Conservation (phyloP, 2,888 invertebrate genomes). For the Polylopha cassiicola region DNA sequence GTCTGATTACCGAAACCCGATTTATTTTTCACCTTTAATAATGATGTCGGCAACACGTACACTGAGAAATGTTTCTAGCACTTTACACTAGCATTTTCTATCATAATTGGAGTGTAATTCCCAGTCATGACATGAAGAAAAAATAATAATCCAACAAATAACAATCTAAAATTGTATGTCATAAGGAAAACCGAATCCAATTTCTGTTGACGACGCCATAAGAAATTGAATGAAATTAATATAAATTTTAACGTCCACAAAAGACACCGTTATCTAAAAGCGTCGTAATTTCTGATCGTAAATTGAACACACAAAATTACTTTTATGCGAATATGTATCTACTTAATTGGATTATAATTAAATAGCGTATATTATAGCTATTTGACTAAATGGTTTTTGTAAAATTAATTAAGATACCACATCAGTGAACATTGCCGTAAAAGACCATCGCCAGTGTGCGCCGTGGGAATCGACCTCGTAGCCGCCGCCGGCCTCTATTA, state of each 20-base stretch:
- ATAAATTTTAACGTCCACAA: no score
- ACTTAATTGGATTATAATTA: constrained; percentile 10
- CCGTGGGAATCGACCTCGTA: constrained; percentile 75
- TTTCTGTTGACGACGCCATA: no score
- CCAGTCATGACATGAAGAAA: no score
- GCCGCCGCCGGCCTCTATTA: constrained; percentile 75
- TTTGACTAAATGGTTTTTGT: constrained; percentile 17
- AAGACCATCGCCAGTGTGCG: constrained; percentile 35
- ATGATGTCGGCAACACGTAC: constrained; percentile 16
- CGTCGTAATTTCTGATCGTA: background rate
- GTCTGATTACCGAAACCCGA: constrained; percentile 75
- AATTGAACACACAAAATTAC: constrained; percentile 4
- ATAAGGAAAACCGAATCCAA: no score
- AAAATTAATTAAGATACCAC: constrained; percentile 20
- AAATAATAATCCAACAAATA: no score
- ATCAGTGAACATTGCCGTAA: constrained; percentile 10
- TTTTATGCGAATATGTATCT: background rate
- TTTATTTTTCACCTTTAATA: constrained; percentile 56
- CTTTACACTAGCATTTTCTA: no score
- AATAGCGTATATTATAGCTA: constrained; percentile 13
- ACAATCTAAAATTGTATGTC: no score
- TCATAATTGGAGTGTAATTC: no score
- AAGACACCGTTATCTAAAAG: no score
- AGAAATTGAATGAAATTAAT: no score
- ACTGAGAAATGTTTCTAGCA: constrained; percentile 1